A percentile compares a stretch with the other conserved stretches of the same genome.
phyloP scores from a whole-genome alignment of 2,888 invertebrate species.

The Eucriotettix oculatus region DNA sequence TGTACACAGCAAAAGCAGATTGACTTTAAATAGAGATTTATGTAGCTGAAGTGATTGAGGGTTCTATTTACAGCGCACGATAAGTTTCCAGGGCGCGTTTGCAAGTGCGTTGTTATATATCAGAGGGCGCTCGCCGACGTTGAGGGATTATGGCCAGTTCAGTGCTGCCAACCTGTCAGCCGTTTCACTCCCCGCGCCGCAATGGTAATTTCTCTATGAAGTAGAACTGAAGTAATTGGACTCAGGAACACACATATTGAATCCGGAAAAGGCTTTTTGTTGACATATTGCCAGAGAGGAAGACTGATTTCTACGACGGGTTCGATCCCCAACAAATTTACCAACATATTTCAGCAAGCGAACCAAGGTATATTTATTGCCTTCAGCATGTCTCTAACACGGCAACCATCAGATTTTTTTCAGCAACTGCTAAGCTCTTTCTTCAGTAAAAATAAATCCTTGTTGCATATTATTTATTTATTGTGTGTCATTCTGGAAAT shows the following conservation, averaged over 20 bases:
- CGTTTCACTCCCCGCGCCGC: background rate
- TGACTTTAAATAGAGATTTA: background rate
- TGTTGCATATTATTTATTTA: too few species aligned
- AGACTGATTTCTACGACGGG: too few species aligned
- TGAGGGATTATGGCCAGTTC: background rate
- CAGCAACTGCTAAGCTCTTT: too few species aligned
- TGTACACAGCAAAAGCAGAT: background rate
- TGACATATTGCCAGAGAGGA: too few species aligned
- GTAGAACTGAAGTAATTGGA: background rate
- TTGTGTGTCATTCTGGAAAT: too few species aligned
- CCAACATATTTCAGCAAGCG: too few species aligned
- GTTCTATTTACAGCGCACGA: background rate
- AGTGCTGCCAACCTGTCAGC: background rate
- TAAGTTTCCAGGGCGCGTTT: background rate
- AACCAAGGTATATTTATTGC: too few species aligned
- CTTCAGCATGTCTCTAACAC: too few species aligned
- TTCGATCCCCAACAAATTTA: too few species aligned
- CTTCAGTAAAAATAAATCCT: too few species aligned
- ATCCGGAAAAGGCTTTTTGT: too few species aligned
- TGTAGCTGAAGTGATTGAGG: background rate
- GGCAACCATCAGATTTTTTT: too few species aligned
- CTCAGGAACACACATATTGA: background rate
- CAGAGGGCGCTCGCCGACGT: background rate
- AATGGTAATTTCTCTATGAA: background rate
- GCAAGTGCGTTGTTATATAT: background rate